A percentile compares a stretch with the other conserved stretches of the same genome.
These are phyloP conservation scores for Agonopterix arenella DNA, from an alignment of 2,888 invertebrate genomes.

Conservation along the genomic window DNA sequence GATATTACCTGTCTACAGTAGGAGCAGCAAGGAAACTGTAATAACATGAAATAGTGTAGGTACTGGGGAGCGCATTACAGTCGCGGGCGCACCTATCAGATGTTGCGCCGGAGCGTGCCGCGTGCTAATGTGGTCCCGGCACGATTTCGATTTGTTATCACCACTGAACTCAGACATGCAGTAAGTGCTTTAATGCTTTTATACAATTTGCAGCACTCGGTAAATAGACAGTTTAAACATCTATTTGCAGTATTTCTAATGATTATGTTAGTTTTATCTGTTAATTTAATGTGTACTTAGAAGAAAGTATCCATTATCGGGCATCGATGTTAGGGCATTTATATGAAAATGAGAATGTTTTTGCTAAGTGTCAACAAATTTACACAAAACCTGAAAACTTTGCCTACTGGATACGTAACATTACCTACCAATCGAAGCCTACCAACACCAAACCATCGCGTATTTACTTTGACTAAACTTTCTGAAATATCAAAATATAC, in stretches of 20 bases:
- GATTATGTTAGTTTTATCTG: background rate
- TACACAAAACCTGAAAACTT: too few relatives aligned
- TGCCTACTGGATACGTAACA: too few relatives aligned
- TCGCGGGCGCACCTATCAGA: conserved; percentile 47
- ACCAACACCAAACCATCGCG: too few relatives aligned
- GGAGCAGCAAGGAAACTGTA: conserved; percentile 42
- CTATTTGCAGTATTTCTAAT: background rate
- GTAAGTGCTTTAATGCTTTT: conserved; percentile 25
- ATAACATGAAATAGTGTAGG: conserved; percentile 54
- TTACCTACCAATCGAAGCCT: too few relatives aligned
- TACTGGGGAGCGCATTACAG: conserved; percentile 38
- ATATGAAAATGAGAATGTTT: too few relatives aligned
- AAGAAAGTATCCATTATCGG: too few relatives aligned
- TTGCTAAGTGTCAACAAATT: too few relatives aligned
- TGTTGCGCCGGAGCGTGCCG: conserved; percentile 58
- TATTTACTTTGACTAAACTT: too few relatives aligned
- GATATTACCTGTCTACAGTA: conserved; percentile 44
- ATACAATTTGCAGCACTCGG: conserved; percentile 15
- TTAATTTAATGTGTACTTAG: background rate
- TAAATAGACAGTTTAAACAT: background rate
- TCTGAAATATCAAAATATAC: too few relatives aligned
- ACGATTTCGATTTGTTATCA: conserved; percentile 69
- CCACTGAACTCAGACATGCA: conserved; percentile 28
- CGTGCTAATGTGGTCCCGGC: conserved; percentile 62
- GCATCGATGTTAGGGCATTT: too few relatives aligned